Evolutionary conservation across 2,888 invertebrate species (phyloP).

Genomic region (Aporophyla nigra): DNA sequence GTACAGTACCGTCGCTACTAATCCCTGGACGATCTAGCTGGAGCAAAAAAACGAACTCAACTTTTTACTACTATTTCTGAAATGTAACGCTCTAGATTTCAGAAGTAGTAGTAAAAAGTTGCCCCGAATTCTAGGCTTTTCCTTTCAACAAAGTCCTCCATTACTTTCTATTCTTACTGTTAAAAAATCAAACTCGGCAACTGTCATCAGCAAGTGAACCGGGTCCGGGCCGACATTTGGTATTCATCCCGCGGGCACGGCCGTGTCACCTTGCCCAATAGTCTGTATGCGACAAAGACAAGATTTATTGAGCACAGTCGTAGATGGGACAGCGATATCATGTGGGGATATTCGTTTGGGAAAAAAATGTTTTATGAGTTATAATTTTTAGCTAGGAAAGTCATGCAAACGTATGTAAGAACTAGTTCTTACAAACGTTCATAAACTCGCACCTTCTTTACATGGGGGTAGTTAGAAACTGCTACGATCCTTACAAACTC

Average conservation of each 20-base stretch:
- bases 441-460: neutral
- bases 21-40: neutral
- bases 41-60: neutral
- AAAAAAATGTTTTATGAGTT: slow-evolving; percentile 19
- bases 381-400: slow-evolving; percentile 16
- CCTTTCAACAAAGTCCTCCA: slow-evolving; percentile 25
- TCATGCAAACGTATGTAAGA: too few relatives aligned
- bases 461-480: neutral
- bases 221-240: slow-evolving; percentile 62
- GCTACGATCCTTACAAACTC: too few relatives aligned
- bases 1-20: neutral
- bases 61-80: too few relatives aligned
- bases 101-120: neutral
- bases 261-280: slow-evolving; percentile 70
- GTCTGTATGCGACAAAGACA: slow-evolving; percentile 67
- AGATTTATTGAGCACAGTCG: slow-evolving; percentile 59
- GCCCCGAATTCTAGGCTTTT: neutral
- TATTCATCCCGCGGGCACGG: slow-evolving; percentile 71
- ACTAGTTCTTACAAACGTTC: neutral
- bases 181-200: slow-evolving; percentile 59
- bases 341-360: slow-evolving; percentile 29
- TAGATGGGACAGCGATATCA: slow-evolving; percentile 57
- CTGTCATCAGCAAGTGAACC: slow-evolving; percentile 59
- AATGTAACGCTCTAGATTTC: neutral
- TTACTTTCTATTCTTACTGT: slow-evolving; percentile 44